Base-by-base conservation (phyloP, 2,113 vertebrate species). In the Oryzias melastigma region DNA sequence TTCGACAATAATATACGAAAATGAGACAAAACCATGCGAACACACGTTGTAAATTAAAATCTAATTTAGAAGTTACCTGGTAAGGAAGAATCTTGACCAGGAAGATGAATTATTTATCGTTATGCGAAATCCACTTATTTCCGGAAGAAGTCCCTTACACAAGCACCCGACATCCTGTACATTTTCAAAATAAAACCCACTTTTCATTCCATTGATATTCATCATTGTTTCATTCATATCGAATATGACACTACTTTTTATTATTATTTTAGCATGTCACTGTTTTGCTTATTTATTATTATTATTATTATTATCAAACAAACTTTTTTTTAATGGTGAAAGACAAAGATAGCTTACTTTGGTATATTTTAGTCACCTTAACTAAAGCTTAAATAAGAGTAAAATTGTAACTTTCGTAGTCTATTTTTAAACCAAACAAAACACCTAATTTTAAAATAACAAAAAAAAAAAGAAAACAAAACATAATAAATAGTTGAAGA, bases 31-130 rank as follows among this genome's bases (percentile, higher is more conserved):
- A 2, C 8, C 14, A 0, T 7, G 14, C 5, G 5, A 14, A n/a
- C 17, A 3, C 1, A 24, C 15, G 57, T 25, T 5, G 13, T 22
- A 7, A 19, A 1, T 13, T 12, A 0, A 17, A 46, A 8, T 20
- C 27, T 1, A 40, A 40, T 16, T 52, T 44, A 10, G 17, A 43
- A 77, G 40, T 86, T 85, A 89, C 85, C 87, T 88, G 84, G 71
- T 63, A 72, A 85, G 75, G 73, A 75, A 68, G 74, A 35, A 56
- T 64, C 62, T 62, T 40, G 65, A 77, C 43, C 72, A 75, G 73
- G 78, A 81, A 87, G 76, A 78, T 83, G 77, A 85, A 87, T 85
- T 84, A 82, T 85, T 87, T 83, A 85, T 81, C 73, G 71, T 61
- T 42, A 53, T 40, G 68, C 63, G 78, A 89, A 88, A 88, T 58